These are phyloP conservation scores for Okamejei kenojei DNA, from an alignment of 2,797 vertebrate genomes.

Conservation along the genomic window DNA sequence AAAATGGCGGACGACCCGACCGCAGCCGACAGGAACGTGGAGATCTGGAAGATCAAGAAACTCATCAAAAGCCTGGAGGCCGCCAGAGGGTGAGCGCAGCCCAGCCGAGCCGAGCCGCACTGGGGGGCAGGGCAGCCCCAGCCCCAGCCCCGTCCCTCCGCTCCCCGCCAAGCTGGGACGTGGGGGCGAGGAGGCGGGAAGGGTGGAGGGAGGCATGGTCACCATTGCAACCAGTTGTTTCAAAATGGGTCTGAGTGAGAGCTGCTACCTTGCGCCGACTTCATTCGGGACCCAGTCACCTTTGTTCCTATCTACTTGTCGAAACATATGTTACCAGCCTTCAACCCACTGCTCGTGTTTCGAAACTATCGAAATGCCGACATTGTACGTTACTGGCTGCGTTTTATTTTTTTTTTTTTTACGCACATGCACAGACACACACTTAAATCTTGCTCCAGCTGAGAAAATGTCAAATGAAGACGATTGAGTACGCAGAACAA, in stretches of 20 bases:
- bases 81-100: conserved; percentile 76
- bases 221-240: not conserved
- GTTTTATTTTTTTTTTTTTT: no score
- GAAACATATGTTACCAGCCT: no score
- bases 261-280: not conserved
- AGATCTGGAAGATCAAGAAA: conserved; percentile 99
- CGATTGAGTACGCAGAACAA: not conserved
- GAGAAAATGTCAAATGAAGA: no score
- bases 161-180: conserved; percentile 45
- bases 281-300: not conserved
- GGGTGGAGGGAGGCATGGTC: conserved; percentile 45
- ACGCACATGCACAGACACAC: not conserved
- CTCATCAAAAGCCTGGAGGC: conserved; percentile 97
- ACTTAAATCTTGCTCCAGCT: not conserved
- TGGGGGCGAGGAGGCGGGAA: conserved; percentile 18
- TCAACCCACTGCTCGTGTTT: no score
- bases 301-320: no score
- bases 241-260: not conserved
- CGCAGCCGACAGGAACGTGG: conserved; percentile 96
- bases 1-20: conserved; percentile 99
- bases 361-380: no score
- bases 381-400: no score
- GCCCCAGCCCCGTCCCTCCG: conserved; percentile 40
- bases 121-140: not conserved
- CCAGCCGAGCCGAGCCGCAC: not conserved